A percentile compares a stretch with the other conserved stretches of the same genome.
Conservation (phyloP, 2,888 invertebrate species). For the Epistrophella euchroma region DNA sequence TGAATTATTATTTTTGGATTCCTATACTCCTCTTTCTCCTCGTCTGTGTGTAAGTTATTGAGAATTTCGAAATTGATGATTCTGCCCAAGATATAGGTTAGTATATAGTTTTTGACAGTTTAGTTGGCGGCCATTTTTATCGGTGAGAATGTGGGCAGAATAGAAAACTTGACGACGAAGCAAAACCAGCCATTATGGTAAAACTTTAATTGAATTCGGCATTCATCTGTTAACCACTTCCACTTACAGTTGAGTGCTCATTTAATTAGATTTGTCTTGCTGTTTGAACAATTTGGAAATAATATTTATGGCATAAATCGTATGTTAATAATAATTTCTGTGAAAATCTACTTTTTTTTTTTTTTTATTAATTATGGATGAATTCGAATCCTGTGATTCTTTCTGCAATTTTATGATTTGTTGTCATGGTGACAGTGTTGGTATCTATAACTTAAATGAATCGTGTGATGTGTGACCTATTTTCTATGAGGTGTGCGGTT, state of each 20-base stretch:
- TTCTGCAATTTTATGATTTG: too few relatives aligned
- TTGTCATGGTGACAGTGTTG: too few relatives aligned
- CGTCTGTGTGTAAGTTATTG: background rate
- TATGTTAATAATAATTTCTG: conserved; percentile 46
- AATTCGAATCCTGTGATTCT: background rate
- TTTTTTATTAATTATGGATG: background rate
- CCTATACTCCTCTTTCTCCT: background rate
- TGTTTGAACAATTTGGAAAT: conserved; percentile 4
- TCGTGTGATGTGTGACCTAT: too few relatives aligned
- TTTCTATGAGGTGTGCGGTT: too few relatives aligned
- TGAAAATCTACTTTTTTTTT: conserved; percentile 10
- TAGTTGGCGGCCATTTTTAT: conserved; percentile 31
- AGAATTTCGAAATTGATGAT: conserved; percentile 12
- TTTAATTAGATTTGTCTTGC: background rate
- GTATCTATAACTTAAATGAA: too few relatives aligned
- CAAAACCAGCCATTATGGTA: conserved; percentile 20
- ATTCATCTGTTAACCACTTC: conserved; percentile 58
- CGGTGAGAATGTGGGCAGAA: too few relatives aligned
- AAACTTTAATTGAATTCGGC: conserved; percentile 69
- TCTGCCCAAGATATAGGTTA: conserved; percentile 2
- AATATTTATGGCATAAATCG: conserved; percentile 38
- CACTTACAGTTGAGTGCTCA: conserved; percentile 40
- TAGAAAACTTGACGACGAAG: background rate
- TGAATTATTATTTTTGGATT: conserved; percentile 72
- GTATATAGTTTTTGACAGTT: conserved; percentile 33